Evolutionary conservation across 1,140 invertebrate species (phyloP), one percentile per base, ranked within the genome.

Genomic region (Ceratosolen solmsi): DNA sequence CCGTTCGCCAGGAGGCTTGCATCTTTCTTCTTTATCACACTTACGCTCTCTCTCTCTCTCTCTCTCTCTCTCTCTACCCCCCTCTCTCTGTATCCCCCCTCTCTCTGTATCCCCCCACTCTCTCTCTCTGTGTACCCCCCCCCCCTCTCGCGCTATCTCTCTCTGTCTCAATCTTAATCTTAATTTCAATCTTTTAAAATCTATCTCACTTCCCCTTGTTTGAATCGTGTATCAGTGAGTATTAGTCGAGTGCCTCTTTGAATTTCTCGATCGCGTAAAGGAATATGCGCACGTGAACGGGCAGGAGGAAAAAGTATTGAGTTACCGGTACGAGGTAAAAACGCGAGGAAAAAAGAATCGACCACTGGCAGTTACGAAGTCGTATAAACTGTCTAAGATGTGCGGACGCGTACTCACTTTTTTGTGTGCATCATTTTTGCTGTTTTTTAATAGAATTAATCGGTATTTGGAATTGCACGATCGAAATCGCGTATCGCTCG

Each of bases 161-260:
- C 41, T 46, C 41, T 46, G 13, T 46, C 41, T 46, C 41, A n/a
- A n/a, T n/a, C n/a, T n/a, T n/a, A n/a, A n/a, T n/a, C n/a, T n/a
- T n/a, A n/a, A n/a, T n/a, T n/a, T 46, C 41, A 46, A 46, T 46
- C 41, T 13, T 46, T 46, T 13, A 46, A 5, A 46, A 46, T 13
- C 5, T 46, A 5, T 5, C 51, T 54, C 51, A 22, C 9, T 22
- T 22, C 49, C 17, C 1, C 71, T 33, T 27, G 49, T 15, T 17
- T n/a, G 60, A 58, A 25, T 68, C 72, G 74, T 38, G 74, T 51
- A 60, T 68, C 80, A 82, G 80, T 82, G 80, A 82, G 80, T 82
- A 82, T 82, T 54, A 51, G 13, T 17, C 70, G 41, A 46, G 49
- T 38, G 71, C 70, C 73, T 56, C 80, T 81, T 81, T 76, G 54